A percentile compares a stretch with the other conserved stretches of the same genome.
Conservation (phyloP, 2,888 invertebrate species). For the Argynnis bischoffii region DNA sequence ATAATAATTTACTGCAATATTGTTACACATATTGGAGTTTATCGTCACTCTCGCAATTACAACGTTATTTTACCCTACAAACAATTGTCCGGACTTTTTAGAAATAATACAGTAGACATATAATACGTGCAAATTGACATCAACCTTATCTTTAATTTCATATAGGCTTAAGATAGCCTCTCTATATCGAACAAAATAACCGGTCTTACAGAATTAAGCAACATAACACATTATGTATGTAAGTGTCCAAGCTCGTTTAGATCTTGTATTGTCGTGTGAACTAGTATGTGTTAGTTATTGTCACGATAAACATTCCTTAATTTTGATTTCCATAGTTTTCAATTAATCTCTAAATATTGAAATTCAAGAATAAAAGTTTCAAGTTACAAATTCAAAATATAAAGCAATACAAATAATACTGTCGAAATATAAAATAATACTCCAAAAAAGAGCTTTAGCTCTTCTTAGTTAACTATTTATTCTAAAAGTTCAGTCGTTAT, state of each 20-base stretch:
- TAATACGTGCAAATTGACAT: constrained; percentile 27
- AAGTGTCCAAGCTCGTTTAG: constrained; percentile 67
- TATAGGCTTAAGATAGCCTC: constrained; percentile 1
- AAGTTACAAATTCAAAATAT: constrained; percentile 43
- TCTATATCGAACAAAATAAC: constrained; percentile 5
- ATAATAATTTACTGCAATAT: not conserved
- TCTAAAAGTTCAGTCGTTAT: constrained; percentile 73
- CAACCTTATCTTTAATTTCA: constrained; percentile 17
- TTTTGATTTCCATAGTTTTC: constrained; percentile 45
- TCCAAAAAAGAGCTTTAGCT: constrained; percentile 50
- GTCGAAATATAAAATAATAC: constrained; percentile 53
- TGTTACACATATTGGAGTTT: too few species aligned
- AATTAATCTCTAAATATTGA: constrained; percentile 45
- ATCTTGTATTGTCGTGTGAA: constrained; percentile 69
- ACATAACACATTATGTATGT: constrained; percentile 34
- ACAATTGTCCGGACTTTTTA: constrained; percentile 10
- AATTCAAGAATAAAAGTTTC: constrained; percentile 39
- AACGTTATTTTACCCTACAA: constrained; percentile 10
- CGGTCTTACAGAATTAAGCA: constrained; percentile 32
- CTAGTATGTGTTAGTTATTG: constrained; percentile 76
- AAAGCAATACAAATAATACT: constrained; percentile 52
- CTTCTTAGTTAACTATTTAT: constrained; percentile 54
- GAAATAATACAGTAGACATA: constrained; percentile 3
- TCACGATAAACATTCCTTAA: constrained; percentile 64
- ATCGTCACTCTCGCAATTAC: constrained; percentile 5